phyloP scores from a whole-genome alignment of 1,140 invertebrate genomes.

The Sesamia nonagrioides region DNA sequence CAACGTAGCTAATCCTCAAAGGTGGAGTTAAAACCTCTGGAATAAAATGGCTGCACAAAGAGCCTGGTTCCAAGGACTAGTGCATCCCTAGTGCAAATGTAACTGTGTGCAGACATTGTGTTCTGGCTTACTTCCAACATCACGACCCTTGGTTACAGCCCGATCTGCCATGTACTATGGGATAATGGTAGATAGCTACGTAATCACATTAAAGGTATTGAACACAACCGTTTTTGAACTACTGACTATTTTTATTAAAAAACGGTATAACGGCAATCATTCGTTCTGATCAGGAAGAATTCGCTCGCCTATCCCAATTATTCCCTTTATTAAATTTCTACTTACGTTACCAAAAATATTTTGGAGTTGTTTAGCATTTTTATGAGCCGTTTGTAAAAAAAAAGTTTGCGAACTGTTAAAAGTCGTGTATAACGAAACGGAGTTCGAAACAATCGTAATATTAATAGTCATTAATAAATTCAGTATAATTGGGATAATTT shows the following conservation, averaged over 20 bases:
- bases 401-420: neutral
- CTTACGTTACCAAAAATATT: neutral
- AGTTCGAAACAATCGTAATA: slow-evolving; percentile 52
- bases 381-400: slow-evolving; percentile 12
- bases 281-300: neutral
- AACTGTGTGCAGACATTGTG: slow-evolving; percentile 74
- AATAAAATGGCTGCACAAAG: slow-evolving; percentile 35
- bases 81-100: slow-evolving; percentile 76
- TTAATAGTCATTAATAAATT: slow-evolving; percentile 78
- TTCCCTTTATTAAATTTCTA: slow-evolving; percentile 28
- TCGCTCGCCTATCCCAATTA: neutral
- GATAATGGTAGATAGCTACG: slow-evolving; percentile 18
- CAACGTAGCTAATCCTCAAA: slow-evolving; percentile 29
- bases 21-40: slow-evolving; percentile 27
- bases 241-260: neutral
- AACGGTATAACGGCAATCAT: neutral
- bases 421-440: slow-evolving; percentile 13
- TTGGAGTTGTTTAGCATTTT: slow-evolving; percentile 37
- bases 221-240: neutral
- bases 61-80: slow-evolving; percentile 71
- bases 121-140: slow-evolving; percentile 75
- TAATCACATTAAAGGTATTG: slow-evolving; percentile 37
- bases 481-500: slow-evolving; percentile 82
- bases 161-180: slow-evolving; percentile 44
- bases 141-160: slow-evolving; percentile 52